These are phyloP conservation scores for Tapirus indicus DNA, from an alignment of 2,797 vertebrate genomes.

Conservation along the genomic window DNA sequence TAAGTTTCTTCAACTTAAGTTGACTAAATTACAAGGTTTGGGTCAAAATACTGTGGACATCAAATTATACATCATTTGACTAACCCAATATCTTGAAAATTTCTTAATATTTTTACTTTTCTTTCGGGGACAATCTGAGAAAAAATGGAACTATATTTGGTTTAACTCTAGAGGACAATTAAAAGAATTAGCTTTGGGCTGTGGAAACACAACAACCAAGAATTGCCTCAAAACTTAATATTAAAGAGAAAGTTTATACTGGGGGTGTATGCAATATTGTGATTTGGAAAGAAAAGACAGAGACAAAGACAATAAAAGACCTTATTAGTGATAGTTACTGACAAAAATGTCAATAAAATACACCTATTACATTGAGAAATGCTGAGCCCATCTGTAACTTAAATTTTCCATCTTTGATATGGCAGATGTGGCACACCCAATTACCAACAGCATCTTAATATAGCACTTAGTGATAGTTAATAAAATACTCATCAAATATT, in stretches of 20 bases:
- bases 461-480: not conserved
- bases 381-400: not conserved
- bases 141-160: not conserved
- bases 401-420: not conserved
- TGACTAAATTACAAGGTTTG: not conserved
- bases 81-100: not conserved
- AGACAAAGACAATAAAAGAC: not conserved
- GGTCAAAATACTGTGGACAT: not conserved
- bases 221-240: not conserved
- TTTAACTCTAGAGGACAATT: not conserved
- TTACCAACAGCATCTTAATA: not conserved
- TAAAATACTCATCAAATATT: constrained; percentile 14
- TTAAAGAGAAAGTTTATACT: not conserved
- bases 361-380: not conserved
- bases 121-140: not conserved
- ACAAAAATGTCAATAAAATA: not conserved
- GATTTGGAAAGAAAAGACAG: not conserved
- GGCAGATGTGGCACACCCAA: not conserved
- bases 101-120: not conserved
- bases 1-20: not conserved
- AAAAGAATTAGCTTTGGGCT: not conserved
- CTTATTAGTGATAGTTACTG: not conserved
- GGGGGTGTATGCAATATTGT: not conserved
- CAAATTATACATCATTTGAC: not conserved
- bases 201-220: not conserved